phyloP scores from a whole-genome alignment of 2,797 vertebrate species.

The Microctenopoma steveboyesi region DNA sequence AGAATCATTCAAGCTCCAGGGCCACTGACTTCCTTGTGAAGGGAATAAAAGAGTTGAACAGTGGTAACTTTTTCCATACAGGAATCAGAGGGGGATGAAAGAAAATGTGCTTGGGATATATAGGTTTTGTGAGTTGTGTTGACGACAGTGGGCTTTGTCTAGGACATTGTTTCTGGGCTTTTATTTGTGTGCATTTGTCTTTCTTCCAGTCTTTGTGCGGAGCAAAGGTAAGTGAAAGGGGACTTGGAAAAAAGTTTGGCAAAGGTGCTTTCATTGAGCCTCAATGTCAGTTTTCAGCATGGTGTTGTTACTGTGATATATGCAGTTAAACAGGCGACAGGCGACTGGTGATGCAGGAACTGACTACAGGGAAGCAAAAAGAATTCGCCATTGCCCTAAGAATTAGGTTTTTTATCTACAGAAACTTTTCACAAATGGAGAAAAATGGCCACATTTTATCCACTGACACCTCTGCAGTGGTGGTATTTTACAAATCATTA shows the following conservation, averaged over 20 bases:
- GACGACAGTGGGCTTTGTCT: neutral
- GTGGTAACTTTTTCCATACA: neutral
- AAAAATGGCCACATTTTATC: constrained; percentile 26
- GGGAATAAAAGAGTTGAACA: neutral
- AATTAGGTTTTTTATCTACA: constrained; percentile 35
- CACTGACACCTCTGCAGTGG: constrained; percentile 34
- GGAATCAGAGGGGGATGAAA: too few species aligned
- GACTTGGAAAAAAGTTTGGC: constrained; percentile 14
- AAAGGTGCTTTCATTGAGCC: constrained; percentile 37
- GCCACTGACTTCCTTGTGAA: neutral
- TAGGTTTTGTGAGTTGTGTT: neutral
- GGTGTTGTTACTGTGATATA: constrained; percentile 31
- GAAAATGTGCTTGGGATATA: too few species aligned
- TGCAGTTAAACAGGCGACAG: constrained; percentile 40
- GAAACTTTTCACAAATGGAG: constrained; percentile 47
- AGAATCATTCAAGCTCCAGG: constrained; percentile 1
- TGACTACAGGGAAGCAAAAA: constrained; percentile 26
- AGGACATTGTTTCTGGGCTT: neutral
- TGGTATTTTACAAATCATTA: constrained; percentile 55
- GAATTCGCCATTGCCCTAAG: constrained; percentile 4
- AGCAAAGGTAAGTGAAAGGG: neutral
- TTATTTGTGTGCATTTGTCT: neutral
- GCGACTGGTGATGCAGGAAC: constrained; percentile 8
- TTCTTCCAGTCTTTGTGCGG: constrained; percentile 11
- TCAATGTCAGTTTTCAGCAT: constrained; percentile 26